Evolutionary conservation across 2,888 invertebrate species (phyloP).

Genomic region (Camptogramma bilineatum): DNA sequence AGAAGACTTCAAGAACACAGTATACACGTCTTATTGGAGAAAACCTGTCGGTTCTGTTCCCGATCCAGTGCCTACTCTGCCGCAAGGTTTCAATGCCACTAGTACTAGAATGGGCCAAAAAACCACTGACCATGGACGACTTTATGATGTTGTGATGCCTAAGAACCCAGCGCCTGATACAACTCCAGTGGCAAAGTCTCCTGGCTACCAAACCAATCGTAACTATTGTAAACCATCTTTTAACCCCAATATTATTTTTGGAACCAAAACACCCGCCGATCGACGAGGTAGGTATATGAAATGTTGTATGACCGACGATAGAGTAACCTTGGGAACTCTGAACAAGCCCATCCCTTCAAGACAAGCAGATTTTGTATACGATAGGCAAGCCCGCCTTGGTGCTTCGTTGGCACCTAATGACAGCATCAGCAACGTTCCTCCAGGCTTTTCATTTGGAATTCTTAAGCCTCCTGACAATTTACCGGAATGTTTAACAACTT

Average conservation of each 20-base stretch:
- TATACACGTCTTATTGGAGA: conserved; percentile 56
- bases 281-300: conserved; percentile 60
- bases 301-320: conserved; percentile 57
- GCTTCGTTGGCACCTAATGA: conserved; percentile 63
- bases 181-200: conserved; percentile 42
- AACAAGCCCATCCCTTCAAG: conserved; percentile 53
- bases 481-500: conserved; percentile 57
- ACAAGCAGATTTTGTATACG: conserved; percentile 60
- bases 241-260: conserved; percentile 63
- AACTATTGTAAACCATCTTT: conserved; percentile 60
- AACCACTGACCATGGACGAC: conserved; percentile 31
- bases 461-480: conserved; percentile 59
- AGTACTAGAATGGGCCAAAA: conserved; percentile 50
- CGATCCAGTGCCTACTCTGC: conserved; percentile 52
- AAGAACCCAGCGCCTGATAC: conserved; percentile 43
- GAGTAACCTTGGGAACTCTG: conserved; percentile 51
- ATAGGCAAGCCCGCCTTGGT: conserved; percentile 54
- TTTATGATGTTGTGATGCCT: conserved; percentile 57
- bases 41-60: conserved; percentile 45
- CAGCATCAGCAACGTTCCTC: conserved; percentile 68
- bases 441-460: conserved; percentile 71
- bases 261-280: conserved; percentile 57
- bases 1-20: conserved; percentile 52
- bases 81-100: conserved; percentile 46
- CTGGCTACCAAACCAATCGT: conserved; percentile 48